These are phyloP conservation scores for Peromyscus polionotus DNA, from an alignment of 2,113 vertebrate genomes.

Conservation along the genomic window DNA sequence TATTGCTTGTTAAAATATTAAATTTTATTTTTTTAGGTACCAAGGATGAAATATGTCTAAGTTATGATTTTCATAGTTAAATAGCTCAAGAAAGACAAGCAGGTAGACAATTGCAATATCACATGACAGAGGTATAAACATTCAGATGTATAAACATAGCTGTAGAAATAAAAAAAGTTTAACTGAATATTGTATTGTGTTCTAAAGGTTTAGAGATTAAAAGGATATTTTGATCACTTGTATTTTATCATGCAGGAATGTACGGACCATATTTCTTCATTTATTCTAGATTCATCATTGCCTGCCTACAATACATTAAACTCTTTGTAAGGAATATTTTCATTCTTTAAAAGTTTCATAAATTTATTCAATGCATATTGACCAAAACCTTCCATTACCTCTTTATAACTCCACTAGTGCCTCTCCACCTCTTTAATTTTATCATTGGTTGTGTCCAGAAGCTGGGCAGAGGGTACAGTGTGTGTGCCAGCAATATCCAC, in stretches of 20 bases:
- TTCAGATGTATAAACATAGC: not conserved
- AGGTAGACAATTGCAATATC: not conserved
- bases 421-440: not conserved
- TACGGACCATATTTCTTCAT: not conserved
- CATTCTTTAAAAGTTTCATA: not conserved
- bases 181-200: not conserved
- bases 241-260: not conserved
- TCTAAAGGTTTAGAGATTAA: not conserved
- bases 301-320: not conserved
- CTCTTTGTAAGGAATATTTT: not conserved
- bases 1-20: not conserved
- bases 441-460: not conserved
- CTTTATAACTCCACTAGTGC: not conserved
- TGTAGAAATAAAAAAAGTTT: not conserved
- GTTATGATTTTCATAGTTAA: not conserved
- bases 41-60: not conserved
- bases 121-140: not conserved
- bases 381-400: not conserved
- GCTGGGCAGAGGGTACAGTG: not conserved
- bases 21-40: not conserved
- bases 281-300: not conserved
- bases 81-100: not conserved
- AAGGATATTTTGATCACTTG: not conserved
- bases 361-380: not conserved
- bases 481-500: accelerated